These are phyloP conservation scores for Bombus superbus DNA, from an alignment of 1,140 invertebrate species.

Conservation along the genomic window DNA sequence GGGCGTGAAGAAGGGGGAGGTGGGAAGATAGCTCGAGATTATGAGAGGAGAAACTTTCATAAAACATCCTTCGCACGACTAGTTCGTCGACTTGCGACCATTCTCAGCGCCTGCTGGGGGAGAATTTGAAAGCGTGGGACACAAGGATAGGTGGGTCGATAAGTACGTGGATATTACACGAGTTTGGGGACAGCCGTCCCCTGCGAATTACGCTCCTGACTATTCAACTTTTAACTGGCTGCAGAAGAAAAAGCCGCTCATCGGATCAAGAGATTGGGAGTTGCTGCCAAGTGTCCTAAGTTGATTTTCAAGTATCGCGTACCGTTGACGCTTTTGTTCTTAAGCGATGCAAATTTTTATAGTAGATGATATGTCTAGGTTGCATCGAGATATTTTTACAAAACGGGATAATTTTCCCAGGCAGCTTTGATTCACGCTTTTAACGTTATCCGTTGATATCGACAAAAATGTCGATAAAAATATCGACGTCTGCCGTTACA, in stretches of 20 bases:
- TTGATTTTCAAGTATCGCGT: conserved; percentile 55
- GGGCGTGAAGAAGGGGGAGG: neutral
- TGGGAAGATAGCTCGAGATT: conserved; percentile 59
- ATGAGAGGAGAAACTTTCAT: conserved; percentile 69
- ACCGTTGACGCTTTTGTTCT: neutral
- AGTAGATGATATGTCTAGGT: neutral
- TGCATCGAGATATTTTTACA: neutral
- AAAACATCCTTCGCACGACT: conserved; percentile 59
- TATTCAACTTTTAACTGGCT: conserved; percentile 53
- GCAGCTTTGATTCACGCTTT: no score
- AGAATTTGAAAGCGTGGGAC: conserved; percentile 62
- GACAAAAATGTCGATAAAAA: no score
- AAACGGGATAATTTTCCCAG: neutral
- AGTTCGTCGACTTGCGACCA: conserved; percentile 56
- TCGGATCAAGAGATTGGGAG: conserved; percentile 12
- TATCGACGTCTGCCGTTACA: no score
- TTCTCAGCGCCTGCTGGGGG: conserved; percentile 37
- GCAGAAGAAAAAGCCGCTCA: neutral
- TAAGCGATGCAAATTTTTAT: conserved; percentile 18
- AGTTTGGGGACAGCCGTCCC: conserved; percentile 54
- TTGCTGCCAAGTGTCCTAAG: conserved; percentile 28
- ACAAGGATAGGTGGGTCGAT: conserved; percentile 32
- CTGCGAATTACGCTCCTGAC: conserved; percentile 29
- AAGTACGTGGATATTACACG: conserved; percentile 66
- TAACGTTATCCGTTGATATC: no score